Conservation (phyloP, 2,797 vertebrate species). For the Catamblyrhynchus diadema region DNA sequence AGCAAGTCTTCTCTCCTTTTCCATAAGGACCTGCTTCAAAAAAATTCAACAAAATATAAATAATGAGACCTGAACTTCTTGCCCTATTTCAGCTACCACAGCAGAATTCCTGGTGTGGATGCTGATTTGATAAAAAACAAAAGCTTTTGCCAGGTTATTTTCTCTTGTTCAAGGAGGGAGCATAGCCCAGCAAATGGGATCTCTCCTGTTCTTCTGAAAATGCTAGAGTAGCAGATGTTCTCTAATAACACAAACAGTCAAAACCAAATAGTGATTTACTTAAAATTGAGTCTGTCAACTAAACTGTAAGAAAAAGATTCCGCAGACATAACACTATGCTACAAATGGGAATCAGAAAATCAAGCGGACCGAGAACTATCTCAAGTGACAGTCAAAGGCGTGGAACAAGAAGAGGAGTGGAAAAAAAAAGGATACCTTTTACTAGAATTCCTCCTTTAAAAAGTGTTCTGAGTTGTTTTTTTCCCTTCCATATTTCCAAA, state of each 20-base stretch:
- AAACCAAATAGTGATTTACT: background rate
- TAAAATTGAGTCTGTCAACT: background rate
- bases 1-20: background rate
- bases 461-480: background rate
- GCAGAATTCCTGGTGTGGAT: background rate
- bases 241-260: background rate
- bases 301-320: background rate
- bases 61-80: background rate
- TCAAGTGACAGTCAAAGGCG: background rate
- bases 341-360: background rate
- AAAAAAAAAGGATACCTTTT: background rate
- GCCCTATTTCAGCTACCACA: background rate
- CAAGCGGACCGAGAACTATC: background rate
- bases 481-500: background rate
- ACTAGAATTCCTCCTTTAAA: background rate
- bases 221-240: background rate
- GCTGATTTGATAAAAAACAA: background rate
- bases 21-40: background rate
- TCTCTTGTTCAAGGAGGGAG: background rate
- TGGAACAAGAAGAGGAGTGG: background rate
- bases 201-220: background rate
- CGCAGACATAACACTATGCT: background rate
- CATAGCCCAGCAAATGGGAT: background rate
- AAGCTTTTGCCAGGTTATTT: background rate
- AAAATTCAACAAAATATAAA: background rate